Conservation (phyloP, 2,888 invertebrate species). For the Scaptomyza reducta region DNA sequence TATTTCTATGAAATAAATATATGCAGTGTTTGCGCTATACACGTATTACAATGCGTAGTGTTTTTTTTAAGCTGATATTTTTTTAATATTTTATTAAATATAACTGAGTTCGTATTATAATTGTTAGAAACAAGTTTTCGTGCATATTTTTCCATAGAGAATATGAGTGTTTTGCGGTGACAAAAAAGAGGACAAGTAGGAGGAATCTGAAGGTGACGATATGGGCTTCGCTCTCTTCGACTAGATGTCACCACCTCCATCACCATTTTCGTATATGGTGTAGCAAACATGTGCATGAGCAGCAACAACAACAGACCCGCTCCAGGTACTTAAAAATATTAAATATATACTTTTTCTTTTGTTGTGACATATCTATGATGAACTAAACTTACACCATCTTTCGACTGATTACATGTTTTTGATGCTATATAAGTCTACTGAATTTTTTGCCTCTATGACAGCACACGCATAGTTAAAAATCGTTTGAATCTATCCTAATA, state of each 20-base stretch:
- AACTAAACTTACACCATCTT: constrained; percentile 82
- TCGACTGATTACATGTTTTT: constrained; percentile 80
- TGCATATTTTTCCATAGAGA: no score
- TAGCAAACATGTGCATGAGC: constrained; percentile 39
- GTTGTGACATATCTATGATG: constrained; percentile 63
- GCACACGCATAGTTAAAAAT: not conserved
- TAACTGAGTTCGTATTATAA: no score
- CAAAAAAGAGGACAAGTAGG: constrained; percentile 87
- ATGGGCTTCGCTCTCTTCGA: constrained; percentile 99
- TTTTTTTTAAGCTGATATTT: constrained; percentile 13
- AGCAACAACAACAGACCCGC: constrained; percentile 36
- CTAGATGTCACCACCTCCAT: constrained; percentile 85
- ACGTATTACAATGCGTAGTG: constrained; percentile 31
- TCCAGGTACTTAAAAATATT: constrained; percentile 35
- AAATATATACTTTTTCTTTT: not conserved
- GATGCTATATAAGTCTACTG: constrained; percentile 76
- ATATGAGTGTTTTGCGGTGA: no score
- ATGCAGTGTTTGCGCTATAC: constrained; percentile 46
- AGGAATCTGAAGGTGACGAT: constrained; percentile 97
- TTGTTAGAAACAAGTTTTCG: no score
- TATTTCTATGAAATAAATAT: constrained; percentile 58
- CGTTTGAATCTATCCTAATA: not conserved
- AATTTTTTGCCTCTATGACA: constrained; percentile 36
- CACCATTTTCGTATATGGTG: constrained; percentile 19
- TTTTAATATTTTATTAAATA: no score